Conservation (phyloP, 2,888 invertebrate genomes). For the Scaptomyza cyrtandrae region DNA sequence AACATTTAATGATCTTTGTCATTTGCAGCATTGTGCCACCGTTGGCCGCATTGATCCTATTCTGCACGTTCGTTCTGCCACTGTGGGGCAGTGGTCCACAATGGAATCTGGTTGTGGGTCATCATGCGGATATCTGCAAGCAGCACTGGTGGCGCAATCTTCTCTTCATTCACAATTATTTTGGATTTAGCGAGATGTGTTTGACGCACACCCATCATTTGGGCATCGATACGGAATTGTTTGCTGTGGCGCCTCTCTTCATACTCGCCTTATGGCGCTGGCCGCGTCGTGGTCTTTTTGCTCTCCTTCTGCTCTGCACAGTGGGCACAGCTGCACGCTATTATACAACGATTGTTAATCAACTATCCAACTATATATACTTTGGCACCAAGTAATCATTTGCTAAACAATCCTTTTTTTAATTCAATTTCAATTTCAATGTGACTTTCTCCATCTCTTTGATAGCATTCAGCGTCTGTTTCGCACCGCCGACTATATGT, state of each 20-base stretch:
- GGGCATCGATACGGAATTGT: slow-evolving; percentile 89
- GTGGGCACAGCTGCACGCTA: slow-evolving; percentile 87
- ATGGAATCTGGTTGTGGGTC: slow-evolving; percentile 89
- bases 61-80: slow-evolving; percentile 89
- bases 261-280: slow-evolving; percentile 87
- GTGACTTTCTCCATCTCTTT: not conserved
- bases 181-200: slow-evolving; percentile 90
- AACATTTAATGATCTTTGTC: too few species aligned
- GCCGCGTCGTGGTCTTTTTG: slow-evolving; percentile 86
- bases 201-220: slow-evolving; percentile 90
- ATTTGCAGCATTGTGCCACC: slow-evolving; percentile 87
- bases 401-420: not conserved
- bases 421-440: too few species aligned
- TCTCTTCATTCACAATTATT: slow-evolving; percentile 90
- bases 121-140: slow-evolving; percentile 89
- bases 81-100: slow-evolving; percentile 88
- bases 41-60: slow-evolving; percentile 87
- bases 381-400: slow-evolving; percentile 88
- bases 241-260: slow-evolving; percentile 87
- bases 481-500: slow-evolving; percentile 89
- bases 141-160: slow-evolving; percentile 89
- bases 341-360: slow-evolving; percentile 87
- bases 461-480: slow-evolving; percentile 87
- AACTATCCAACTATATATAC: slow-evolving; percentile 88
- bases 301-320: slow-evolving; percentile 85